Percentiles rank a stretch among this genome's conserved stretches.
Conservation (phyloP, 2,888 invertebrate species). For the Melanophora roralis region DNA sequence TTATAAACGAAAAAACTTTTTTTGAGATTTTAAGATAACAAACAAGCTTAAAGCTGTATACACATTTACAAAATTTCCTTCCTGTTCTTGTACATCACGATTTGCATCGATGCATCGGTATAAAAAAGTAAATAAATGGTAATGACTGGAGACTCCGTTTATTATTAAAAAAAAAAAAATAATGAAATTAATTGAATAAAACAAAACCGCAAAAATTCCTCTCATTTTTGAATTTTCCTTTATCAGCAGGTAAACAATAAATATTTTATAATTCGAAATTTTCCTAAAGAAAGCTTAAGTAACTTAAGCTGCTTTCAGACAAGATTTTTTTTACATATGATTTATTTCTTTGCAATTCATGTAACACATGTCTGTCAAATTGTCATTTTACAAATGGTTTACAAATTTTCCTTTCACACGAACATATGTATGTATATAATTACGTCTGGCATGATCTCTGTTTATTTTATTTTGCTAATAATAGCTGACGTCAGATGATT, state of each 20-base stretch:
- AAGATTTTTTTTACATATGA: no score
- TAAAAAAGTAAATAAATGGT: slow-evolving; percentile 69
- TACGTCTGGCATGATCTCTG: no score
- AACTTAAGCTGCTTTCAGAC: no score
- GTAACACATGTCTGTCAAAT: no score
- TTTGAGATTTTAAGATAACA: slow-evolving; percentile 26
- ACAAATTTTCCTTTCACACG: no score
- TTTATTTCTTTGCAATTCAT: no score
- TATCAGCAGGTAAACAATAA: slow-evolving; percentile 60
- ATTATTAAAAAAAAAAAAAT: slow-evolving; percentile 33
- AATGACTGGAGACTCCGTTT: slow-evolving; percentile 76
- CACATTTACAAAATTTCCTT: slow-evolving; percentile 2
- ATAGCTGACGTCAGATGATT: no score
- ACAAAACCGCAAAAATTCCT: slow-evolving; percentile 45
- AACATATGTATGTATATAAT: no score
- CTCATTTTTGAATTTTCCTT: slow-evolving; percentile 8
- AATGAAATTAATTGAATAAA: slow-evolving; percentile 19
- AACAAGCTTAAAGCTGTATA: background rate
- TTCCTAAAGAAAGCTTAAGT: slow-evolving; percentile 41
- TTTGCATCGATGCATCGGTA: no score
- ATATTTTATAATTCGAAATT: slow-evolving; percentile 38
- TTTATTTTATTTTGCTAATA: no score
- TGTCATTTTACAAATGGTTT: no score
- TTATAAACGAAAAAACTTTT: background rate
- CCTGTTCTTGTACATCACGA: slow-evolving; percentile 52